phyloP scores from a whole-genome alignment of 1,140 invertebrate genomes.

The Hycleus cichorii region DNA sequence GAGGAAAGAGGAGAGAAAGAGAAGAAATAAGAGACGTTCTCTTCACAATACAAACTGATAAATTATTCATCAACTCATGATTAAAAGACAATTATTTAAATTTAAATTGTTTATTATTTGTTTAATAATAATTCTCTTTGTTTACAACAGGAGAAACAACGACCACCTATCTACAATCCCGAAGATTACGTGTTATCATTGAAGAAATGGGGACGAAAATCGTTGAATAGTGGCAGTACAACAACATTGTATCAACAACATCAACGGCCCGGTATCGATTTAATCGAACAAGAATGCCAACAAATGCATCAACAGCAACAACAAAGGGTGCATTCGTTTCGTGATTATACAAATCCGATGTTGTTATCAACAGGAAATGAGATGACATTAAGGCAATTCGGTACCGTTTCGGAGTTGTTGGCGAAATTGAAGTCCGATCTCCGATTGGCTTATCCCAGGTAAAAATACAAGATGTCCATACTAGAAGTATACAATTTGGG shows the following conservation, averaged over 20 bases:
- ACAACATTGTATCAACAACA: background rate
- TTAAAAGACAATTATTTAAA: too few relatives aligned
- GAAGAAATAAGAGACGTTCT: too few relatives aligned
- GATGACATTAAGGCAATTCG: slow-evolving; percentile 80
- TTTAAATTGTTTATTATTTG: background rate
- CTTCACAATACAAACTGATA: too few relatives aligned
- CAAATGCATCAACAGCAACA: slow-evolving; percentile 19
- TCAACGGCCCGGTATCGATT: slow-evolving; percentile 13
- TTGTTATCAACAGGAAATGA: slow-evolving; percentile 57
- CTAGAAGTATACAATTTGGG: too few relatives aligned
- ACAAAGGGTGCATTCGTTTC: slow-evolving; percentile 24
- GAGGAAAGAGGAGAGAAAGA: too few relatives aligned
- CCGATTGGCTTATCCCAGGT: slow-evolving; percentile 80
- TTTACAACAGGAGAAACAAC: slow-evolving; percentile 61
- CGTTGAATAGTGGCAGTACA: slow-evolving; percentile 35
- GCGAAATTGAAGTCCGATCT: slow-evolving; percentile 80
- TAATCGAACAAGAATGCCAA: slow-evolving; percentile 27
- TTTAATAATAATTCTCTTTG: background rate
- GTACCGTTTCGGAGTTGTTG: slow-evolving; percentile 78
- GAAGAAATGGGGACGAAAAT: slow-evolving; percentile 65
- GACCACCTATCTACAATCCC: slow-evolving; percentile 78
- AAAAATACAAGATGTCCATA: too few relatives aligned
- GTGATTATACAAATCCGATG: slow-evolving; percentile 46
- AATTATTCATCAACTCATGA: too few relatives aligned
- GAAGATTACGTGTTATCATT: slow-evolving; percentile 73